Conservation (phyloP, 2,113 vertebrate species). For the Ia io region DNA sequence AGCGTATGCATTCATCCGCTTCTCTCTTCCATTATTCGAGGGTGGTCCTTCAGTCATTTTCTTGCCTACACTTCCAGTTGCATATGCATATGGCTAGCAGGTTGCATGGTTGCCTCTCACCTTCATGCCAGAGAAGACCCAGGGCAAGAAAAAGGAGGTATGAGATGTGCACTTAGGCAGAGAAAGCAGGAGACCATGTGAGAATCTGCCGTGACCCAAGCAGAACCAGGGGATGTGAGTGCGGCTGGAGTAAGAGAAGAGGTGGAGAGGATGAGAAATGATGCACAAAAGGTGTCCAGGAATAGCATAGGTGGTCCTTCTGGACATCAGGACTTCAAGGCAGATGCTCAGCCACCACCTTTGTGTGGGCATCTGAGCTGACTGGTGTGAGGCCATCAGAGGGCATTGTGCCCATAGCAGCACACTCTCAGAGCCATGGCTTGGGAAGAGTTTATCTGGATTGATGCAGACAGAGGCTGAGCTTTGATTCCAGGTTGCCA, state of each 20-base stretch:
- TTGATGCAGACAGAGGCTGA: background rate
- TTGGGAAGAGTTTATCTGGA: background rate
- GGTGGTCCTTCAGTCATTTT: background rate
- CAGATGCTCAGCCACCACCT: background rate
- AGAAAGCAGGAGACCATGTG: background rate
- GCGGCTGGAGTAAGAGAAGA: background rate
- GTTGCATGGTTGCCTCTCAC: background rate
- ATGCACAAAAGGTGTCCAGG: background rate
- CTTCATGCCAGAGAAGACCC: background rate
- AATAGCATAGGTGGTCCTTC: rapidly evolving
- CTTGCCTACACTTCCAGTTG: background rate
- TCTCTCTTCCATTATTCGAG: background rate
- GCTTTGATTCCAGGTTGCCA: constrained; percentile 16
- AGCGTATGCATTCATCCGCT: background rate
- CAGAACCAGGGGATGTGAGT: background rate
- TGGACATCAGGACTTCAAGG: background rate
- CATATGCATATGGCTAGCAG: too few species aligned
- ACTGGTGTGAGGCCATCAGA: background rate
- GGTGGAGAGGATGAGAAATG: background rate
- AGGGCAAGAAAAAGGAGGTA: background rate
- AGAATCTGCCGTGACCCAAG: background rate
- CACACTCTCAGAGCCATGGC: background rate
- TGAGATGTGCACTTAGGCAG: background rate
- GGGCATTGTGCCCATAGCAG: background rate
- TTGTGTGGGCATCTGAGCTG: background rate